Conservation (phyloP, 2,113 vertebrate species). For the Halichoerus grypus region DNA sequence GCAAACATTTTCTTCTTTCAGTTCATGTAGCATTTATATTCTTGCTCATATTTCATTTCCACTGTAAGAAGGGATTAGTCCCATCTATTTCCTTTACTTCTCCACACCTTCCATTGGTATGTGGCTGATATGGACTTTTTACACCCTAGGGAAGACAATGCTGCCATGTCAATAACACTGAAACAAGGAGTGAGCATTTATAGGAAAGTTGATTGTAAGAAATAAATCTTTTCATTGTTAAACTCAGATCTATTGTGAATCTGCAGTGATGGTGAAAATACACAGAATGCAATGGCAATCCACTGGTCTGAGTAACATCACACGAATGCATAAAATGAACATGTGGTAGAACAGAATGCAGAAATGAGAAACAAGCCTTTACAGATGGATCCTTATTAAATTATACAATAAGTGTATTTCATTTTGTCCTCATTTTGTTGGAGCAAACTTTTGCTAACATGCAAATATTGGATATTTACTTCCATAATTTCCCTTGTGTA, state of each 20-base stretch:
- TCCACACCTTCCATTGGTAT: not conserved
- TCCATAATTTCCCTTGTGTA: not conserved
- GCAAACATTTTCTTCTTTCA: not conserved
- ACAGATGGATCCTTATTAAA: conserved; percentile 15
- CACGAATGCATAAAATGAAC: not conserved
- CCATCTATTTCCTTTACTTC: not conserved
- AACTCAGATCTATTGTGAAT: not conserved
- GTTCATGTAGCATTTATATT: not conserved
- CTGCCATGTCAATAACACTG: too few relatives aligned
- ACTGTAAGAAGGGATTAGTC: not conserved
- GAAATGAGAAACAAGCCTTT: not conserved
- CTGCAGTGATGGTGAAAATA: not conserved
- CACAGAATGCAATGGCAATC: not conserved
- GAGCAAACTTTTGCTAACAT: conserved; percentile 47
- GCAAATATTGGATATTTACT: conserved; percentile 10
- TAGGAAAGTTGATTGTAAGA: not conserved
- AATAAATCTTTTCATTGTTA: not conserved
- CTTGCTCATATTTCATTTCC: not conserved
- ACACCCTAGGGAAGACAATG: not conserved
- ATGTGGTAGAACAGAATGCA: not conserved
- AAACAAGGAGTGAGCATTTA: not conserved
- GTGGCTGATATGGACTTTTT: not conserved
- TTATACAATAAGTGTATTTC: not conserved
- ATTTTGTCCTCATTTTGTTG: not conserved
- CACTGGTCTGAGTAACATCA: not conserved